Conservation (phyloP, 2,113 vertebrate species). For the Rhinoderma darwinii region DNA sequence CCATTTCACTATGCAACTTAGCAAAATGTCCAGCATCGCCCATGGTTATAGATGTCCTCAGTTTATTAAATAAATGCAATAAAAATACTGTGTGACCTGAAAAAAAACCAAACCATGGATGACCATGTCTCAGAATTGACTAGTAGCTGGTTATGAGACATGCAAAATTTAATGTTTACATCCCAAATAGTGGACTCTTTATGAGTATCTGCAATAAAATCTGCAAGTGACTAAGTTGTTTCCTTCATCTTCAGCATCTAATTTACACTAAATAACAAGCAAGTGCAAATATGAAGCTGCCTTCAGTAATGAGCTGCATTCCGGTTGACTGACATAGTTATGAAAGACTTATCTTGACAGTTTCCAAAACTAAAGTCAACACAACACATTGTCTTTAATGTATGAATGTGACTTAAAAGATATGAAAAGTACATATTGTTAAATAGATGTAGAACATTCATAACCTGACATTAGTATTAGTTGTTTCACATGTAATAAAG, state of each 20-base stretch:
- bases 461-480: neutral
- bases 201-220: no score
- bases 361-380: slow-evolving; percentile 58
- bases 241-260: neutral
- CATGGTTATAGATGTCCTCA: no score
- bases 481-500: neutral
- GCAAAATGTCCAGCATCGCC: no score
- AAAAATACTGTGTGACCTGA: no score
- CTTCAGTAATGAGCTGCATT: slow-evolving; percentile 57
- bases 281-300: neutral
- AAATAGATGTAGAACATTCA: neutral
- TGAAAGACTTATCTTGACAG: slow-evolving; percentile 59
- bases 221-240: neutral
- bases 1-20: no score
- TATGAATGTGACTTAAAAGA: neutral
- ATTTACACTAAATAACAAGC: neutral
- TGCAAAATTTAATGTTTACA: no score
- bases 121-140: no score
- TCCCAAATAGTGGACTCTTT: no score
- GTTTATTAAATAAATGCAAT: no score
- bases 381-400: slow-evolving; percentile 55
- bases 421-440: neutral
- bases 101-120: no score
- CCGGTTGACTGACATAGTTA: slow-evolving; percentile 60
- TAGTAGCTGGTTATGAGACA: no score